A percentile compares a stretch with the other conserved stretches of the same genome.
Conservation (phyloP, 1,140 invertebrate species). For the Caligus rogercresseyi region DNA sequence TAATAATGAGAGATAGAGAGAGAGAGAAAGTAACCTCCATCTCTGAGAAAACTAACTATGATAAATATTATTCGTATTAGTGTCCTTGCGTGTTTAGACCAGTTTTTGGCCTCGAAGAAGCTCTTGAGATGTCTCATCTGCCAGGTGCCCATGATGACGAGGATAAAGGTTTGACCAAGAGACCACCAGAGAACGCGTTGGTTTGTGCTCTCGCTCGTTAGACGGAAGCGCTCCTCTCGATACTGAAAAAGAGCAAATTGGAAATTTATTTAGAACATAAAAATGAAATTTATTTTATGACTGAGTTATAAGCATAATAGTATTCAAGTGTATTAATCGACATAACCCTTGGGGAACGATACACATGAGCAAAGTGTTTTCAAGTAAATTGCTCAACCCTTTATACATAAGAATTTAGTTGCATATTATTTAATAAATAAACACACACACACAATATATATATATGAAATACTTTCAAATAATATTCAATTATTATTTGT, state of each 20-base stretch:
- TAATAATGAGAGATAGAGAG: background rate
- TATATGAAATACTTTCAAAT: no score
- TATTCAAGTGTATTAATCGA: no score
- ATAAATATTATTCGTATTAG: no score
- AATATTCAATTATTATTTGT: no score
- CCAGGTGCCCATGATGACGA: constrained; percentile 87
- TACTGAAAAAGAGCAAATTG: constrained; percentile 45
- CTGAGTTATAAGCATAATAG: background rate
- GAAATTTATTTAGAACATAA: background rate
- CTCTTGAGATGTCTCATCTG: constrained; percentile 98
- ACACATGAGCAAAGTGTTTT: no score
- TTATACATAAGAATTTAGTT: no score
- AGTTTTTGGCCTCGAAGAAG: constrained; percentile 99
- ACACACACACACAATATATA: no score
- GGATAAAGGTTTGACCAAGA: constrained; percentile 68
- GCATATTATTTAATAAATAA: no score
- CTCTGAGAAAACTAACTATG: no score
- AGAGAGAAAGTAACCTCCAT: no score
- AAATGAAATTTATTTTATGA: background rate
- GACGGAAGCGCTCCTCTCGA: constrained; percentile 89
- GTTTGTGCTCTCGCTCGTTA: constrained; percentile 95
- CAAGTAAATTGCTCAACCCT: no score
- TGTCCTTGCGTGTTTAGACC: constrained; percentile 55
- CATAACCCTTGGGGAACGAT: background rate
- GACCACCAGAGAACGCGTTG: constrained; percentile 96